Evolutionary conservation across 2,888 invertebrate species (phyloP).

Genomic region (Miltochrista miniata): DNA sequence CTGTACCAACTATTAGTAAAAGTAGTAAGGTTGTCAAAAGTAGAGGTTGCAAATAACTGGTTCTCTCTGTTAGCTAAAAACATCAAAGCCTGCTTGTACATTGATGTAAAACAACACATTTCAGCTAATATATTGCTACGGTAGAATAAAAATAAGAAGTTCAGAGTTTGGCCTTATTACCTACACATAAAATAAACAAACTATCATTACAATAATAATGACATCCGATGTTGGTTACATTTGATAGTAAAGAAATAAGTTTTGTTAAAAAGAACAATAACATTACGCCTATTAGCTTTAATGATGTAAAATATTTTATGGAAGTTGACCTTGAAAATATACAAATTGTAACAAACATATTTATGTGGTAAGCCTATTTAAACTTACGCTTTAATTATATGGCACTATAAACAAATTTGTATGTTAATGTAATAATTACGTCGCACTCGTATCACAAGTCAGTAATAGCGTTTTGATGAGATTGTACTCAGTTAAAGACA

Average conservation of each 20-base stretch:
- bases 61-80: not conserved
- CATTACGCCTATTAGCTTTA: too few relatives aligned
- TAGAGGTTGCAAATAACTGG: not conserved
- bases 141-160: too few relatives aligned
- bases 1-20: constrained; percentile 9
- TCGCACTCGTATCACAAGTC: too few relatives aligned
- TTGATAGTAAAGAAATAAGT: too few relatives aligned
- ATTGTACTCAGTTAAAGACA: constrained; percentile 7
- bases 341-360: too few relatives aligned
- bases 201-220: too few relatives aligned
- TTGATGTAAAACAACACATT: not conserved
- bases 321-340: not conserved
- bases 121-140: not conserved
- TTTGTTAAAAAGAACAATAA: too few relatives aligned
- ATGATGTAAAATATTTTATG: not conserved
- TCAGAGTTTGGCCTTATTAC: too few relatives aligned
- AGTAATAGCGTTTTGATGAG: constrained; percentile 8
- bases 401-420: constrained; percentile 33
- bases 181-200: too few relatives aligned
- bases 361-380: constrained; percentile 2
- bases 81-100: too few relatives aligned
- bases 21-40: not conserved
- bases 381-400: constrained; percentile 20
- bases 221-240: too few relatives aligned
- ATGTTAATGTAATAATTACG: constrained; percentile 23